A percentile compares a stretch with the other conserved stretches of the same genome.
Evolutionary conservation across 2,113 vertebrate genomes (phyloP).

Genomic region (Vidua macroura): DNA sequence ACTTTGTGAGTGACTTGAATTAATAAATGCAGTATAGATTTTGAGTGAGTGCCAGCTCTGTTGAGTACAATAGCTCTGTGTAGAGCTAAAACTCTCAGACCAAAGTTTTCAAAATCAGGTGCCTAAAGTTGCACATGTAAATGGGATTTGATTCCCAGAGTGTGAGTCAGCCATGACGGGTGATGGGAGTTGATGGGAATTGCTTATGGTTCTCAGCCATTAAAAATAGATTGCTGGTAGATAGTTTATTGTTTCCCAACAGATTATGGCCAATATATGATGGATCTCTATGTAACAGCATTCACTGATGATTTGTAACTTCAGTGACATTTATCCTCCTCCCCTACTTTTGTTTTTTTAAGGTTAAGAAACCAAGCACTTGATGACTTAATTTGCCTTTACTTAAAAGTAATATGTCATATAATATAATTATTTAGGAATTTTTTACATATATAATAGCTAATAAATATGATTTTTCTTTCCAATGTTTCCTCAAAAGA

Average conservation of each 20-base stretch:
- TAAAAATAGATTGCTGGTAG: not conserved
- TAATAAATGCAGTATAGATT: slow-evolving; percentile 21
- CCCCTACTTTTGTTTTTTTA: not conserved
- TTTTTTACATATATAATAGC: not conserved
- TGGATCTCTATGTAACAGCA: not conserved
- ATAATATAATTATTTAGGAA: too few species aligned
- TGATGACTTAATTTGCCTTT: not conserved
- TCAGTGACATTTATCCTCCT: not conserved
- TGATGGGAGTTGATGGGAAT: not conserved
- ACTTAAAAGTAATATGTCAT: not conserved
- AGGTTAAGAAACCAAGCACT: not conserved
- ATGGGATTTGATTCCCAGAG: not conserved
- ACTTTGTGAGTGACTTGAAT: not conserved
- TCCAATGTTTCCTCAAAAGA: not conserved
- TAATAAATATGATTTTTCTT: not conserved
- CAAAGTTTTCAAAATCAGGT: not conserved
- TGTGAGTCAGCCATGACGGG: not conserved
- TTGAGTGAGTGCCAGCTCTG: not conserved
- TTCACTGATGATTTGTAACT: not conserved
- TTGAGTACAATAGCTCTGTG: not conserved
- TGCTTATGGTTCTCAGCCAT: not conserved
- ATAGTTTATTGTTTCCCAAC: not conserved
- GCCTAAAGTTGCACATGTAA: not conserved
- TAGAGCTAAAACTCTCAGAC: not conserved
- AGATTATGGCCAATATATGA: not conserved